Conservation (phyloP, 2,113 vertebrate genomes). For the Condylura cristata region DNA sequence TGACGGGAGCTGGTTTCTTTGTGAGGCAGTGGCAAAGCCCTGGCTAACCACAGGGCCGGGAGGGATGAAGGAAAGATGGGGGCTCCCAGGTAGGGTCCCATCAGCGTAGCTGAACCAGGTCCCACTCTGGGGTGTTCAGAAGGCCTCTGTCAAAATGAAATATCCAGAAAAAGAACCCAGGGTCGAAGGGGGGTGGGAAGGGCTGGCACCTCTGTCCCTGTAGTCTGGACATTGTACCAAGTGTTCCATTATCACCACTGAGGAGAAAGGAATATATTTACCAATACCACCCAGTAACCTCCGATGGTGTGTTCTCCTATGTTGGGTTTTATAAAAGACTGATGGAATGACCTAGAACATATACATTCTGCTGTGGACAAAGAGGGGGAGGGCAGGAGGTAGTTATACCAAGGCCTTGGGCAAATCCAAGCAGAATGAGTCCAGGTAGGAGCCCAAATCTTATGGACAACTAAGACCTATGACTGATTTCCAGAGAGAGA, state of each 20-base stretch:
- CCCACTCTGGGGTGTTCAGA: background rate
- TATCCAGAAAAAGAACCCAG: background rate
- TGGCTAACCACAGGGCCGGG: background rate
- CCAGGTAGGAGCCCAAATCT: background rate
- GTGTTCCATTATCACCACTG: background rate
- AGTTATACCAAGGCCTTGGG: background rate
- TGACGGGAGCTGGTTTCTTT: background rate
- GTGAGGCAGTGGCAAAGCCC: background rate
- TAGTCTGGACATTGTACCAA: background rate
- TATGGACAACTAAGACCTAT: background rate
- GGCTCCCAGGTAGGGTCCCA: background rate
- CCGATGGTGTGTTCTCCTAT: background rate
- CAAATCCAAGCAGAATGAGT: background rate
- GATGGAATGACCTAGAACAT: background rate
- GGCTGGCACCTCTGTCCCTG: too few species aligned
- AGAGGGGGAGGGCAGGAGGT: background rate
- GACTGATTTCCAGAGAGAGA: background rate
- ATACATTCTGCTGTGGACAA: background rate
- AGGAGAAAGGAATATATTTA: background rate
- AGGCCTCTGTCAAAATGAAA: background rate
- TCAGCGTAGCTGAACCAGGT: background rate
- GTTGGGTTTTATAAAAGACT: background rate
- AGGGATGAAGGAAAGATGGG: background rate
- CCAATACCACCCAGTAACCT: background rate
- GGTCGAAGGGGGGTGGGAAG: background rate